phyloP scores from a whole-genome alignment of 2,113 vertebrate species.

The Gorsachius goisagi region DNA sequence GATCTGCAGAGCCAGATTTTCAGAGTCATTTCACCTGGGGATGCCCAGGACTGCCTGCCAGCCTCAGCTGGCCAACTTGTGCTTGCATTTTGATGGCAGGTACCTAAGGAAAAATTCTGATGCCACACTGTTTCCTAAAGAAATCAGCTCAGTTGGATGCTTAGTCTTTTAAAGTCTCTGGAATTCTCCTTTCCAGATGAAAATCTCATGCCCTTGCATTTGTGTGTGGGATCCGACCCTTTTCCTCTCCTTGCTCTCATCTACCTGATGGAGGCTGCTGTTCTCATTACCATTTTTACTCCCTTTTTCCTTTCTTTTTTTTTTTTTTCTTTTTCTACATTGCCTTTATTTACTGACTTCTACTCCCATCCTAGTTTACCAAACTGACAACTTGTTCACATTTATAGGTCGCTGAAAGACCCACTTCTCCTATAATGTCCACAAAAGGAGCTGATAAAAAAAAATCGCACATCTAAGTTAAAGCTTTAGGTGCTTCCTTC shows the following conservation, averaged over 20 bases:
- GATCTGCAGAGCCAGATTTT: not conserved
- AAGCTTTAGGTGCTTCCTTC: not conserved
- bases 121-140: not conserved
- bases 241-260: not conserved
- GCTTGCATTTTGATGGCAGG: not conserved
- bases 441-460: not conserved
- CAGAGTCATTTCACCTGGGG: not conserved
- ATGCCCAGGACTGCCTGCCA: not conserved
- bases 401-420: not conserved
- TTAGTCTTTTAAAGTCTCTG: not conserved
- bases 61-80: not conserved
- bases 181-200: not conserved
- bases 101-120: not conserved
- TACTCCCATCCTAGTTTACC: not conserved
- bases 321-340: not conserved
- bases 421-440: not conserved
- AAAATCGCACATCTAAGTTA: not conserved
- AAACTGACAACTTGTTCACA: not conserved
- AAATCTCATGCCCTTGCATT: not conserved
- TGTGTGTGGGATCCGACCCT: not conserved
- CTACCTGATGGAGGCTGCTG: not conserved
- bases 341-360: not conserved
- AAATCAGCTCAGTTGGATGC: not conserved
- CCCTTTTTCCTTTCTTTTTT: not conserved
- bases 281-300: not conserved